Evolutionary conservation across 2,113 vertebrate genomes (phyloP).

Genomic region (Rhynchomys soricoides): DNA sequence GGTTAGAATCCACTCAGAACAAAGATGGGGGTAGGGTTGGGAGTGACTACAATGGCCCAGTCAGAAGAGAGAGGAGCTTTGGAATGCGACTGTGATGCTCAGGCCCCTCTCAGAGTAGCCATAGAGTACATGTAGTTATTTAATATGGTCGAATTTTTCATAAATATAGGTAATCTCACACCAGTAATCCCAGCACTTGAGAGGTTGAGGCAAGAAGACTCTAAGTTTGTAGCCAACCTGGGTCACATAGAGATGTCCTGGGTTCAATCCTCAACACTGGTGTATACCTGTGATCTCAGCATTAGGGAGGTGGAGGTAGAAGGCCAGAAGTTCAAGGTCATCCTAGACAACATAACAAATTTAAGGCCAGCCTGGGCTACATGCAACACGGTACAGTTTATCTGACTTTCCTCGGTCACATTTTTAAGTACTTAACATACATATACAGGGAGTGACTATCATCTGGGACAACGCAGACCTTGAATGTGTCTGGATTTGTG

Average conservation of each 20-base stretch:
- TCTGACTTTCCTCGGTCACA: background rate
- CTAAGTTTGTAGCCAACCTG: too few relatives aligned
- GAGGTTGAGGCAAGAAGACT: background rate
- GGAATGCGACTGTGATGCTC: background rate
- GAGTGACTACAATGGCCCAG: background rate
- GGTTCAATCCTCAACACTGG: background rate
- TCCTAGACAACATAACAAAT: background rate
- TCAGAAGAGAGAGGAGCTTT: background rate
- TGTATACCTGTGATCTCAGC: background rate
- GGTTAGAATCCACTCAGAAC: background rate
- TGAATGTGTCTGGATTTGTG: background rate
- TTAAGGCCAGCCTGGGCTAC: background rate
- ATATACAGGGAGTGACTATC: background rate
- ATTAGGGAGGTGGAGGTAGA: too few relatives aligned
- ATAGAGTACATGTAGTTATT: background rate
- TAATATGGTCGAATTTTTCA: background rate
- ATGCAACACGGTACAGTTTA: background rate
- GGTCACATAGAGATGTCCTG: background rate
- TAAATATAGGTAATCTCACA: background rate
- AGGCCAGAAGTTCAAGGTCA: background rate
- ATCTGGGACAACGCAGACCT: accelerated
- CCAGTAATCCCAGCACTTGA: background rate
- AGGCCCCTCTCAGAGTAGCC: background rate
- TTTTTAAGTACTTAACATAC: background rate
- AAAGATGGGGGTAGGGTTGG: background rate